Percentiles rank a stretch among this genome's conserved stretches.
Conservation (phyloP, 2,797 vertebrate genomes). For the Cossypha niveicapilla region DNA sequence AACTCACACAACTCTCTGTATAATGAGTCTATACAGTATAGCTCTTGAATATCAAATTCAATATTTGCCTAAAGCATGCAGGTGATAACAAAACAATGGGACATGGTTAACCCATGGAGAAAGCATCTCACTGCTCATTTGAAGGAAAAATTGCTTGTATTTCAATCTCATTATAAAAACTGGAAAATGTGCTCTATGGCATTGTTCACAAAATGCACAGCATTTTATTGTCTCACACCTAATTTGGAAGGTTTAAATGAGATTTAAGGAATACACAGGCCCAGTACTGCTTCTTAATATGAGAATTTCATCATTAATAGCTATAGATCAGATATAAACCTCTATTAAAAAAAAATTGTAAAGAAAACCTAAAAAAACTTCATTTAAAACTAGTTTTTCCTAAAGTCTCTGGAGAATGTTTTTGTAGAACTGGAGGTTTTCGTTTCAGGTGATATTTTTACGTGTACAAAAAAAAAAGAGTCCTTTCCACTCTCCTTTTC, state of each 20-base stretch:
- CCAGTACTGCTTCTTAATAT: not conserved
- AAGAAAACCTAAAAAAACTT: not conserved
- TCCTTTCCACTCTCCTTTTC: not conserved
- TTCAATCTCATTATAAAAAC: not conserved
- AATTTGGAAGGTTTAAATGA: not conserved
- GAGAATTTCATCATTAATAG: not conserved
- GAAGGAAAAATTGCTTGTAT: not conserved
- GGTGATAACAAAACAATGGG: not conserved
- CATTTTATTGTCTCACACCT: not conserved
- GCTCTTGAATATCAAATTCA: conserved; percentile 34
- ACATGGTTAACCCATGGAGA: conserved; percentile 8
- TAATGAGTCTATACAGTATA: not conserved
- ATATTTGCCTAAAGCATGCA: conserved; percentile 18
- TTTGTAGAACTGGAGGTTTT: not conserved
- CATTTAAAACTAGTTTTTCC: not conserved
- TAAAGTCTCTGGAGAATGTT: not conserved
- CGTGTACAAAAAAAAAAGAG: not conserved
- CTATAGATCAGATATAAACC: not conserved
- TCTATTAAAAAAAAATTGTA: not conserved
- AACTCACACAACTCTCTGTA: conserved; percentile 53
- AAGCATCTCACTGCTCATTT: not conserved
- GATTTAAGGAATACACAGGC: not conserved
- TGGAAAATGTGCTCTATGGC: not conserved
- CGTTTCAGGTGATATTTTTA: conserved; percentile 11
- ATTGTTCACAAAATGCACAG: not conserved